Percentiles rank a stretch among this genome's conserved stretches.
Evolutionary conservation across 2,113 vertebrate species (phyloP).

Genomic region (Stomatorhinus ivindoensis): DNA sequence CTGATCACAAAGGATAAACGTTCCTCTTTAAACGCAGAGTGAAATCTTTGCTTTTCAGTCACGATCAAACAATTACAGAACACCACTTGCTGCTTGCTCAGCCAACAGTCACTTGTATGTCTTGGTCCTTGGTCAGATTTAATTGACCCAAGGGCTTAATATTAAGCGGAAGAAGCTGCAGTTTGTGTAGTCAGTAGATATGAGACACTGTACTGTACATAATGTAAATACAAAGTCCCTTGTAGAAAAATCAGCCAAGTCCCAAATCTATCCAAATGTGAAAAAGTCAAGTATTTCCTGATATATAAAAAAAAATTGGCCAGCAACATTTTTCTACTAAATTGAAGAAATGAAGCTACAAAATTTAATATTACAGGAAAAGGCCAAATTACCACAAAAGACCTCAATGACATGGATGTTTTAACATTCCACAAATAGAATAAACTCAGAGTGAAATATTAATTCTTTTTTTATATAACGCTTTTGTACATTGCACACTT

Average conservation of each 20-base stretch:
- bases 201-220: not conserved
- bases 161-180: not conserved
- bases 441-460: not conserved
- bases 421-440: not conserved
- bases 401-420: not conserved
- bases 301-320: not conserved
- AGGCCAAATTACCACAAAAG: constrained; percentile 7
- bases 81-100: not conserved
- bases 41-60: not conserved
- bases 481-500: not conserved
- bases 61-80: not conserved
- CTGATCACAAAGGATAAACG: not conserved
- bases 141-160: not conserved
- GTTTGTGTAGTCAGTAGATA: not conserved
- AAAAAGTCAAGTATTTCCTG: constrained; percentile 6
- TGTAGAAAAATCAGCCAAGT: not conserved
- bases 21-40: not conserved
- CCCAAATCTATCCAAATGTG: not conserved
- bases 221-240: not conserved
- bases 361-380: not conserved
- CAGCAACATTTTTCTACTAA: not conserved
- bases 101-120: not conserved
- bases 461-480: not conserved
- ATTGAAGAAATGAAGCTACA: not conserved
- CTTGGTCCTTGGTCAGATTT: not conserved